Evolutionary conservation across 1,140 invertebrate species (phyloP).

Genomic region (Chironomus striatipennis): DNA sequence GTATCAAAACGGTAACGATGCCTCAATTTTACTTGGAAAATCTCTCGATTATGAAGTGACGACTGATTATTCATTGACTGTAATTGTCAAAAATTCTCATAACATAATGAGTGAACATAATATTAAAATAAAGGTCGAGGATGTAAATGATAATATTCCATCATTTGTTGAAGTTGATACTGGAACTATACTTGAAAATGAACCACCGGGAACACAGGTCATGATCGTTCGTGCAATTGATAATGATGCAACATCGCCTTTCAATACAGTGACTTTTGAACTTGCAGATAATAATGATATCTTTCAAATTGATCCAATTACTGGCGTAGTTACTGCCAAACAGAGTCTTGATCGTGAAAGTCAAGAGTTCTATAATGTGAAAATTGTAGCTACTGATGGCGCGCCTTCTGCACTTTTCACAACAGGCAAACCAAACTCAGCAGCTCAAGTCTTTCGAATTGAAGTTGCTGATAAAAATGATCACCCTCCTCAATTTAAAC

Average conservation of each 20-base stretch:
- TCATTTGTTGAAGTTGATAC: constrained; percentile 66
- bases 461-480: constrained; percentile 88
- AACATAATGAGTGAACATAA: constrained; percentile 66
- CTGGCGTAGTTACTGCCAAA: constrained; percentile 75
- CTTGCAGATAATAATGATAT: constrained; percentile 57
- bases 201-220: constrained; percentile 66
- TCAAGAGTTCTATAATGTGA: constrained; percentile 70
- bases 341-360: constrained; percentile 72
- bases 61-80: constrained; percentile 69
- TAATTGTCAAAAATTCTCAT: constrained; percentile 74
- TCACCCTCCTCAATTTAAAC: constrained; percentile 71
- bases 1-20: constrained; percentile 54
- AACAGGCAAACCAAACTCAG: constrained; percentile 58
- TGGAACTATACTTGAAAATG: constrained; percentile 76
- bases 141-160: constrained; percentile 84
- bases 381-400: constrained; percentile 76
- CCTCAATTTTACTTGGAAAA: constrained; percentile 61
- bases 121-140: constrained; percentile 65
- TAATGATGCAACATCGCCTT: constrained; percentile 68
- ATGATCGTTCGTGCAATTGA: constrained; percentile 82
- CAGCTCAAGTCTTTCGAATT: constrained; percentile 69
- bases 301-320: constrained; percentile 68
- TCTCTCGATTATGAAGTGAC: constrained; percentile 75
- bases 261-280: constrained; percentile 72
- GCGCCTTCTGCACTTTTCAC: constrained; percentile 66